These are phyloP conservation scores for Drosophila multiciliata DNA, from an alignment of 2,888 invertebrate genomes.

Conservation along the genomic window DNA sequence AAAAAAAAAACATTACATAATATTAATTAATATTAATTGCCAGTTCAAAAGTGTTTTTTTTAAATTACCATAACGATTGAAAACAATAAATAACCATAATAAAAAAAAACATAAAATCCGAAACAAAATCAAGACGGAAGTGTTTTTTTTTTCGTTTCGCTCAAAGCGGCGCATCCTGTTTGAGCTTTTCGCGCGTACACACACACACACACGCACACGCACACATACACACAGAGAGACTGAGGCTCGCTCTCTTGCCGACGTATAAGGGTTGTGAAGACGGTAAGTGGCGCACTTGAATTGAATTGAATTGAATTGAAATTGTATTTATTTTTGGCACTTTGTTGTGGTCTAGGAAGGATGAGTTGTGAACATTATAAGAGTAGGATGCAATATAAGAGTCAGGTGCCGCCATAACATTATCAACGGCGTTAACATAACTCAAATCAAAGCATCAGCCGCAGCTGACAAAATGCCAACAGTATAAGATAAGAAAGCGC, in stretches of 20 bases:
- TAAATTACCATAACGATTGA: slow-evolving; percentile 25
- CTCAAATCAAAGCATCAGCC: not conserved
- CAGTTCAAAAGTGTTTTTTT: slow-evolving; percentile 29
- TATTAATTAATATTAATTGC: slow-evolving; percentile 21
- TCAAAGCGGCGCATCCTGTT: slow-evolving; percentile 69
- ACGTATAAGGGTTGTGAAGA: slow-evolving; percentile 48
- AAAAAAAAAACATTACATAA: slow-evolving; percentile 26
- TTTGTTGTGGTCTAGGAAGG: slow-evolving; percentile 3
- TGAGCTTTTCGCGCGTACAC: slow-evolving; percentile 45
- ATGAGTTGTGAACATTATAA: slow-evolving; percentile 23
- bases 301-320: slow-evolving; percentile 39
- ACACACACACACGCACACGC: slow-evolving; percentile 9
- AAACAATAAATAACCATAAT: slow-evolving; percentile 45
- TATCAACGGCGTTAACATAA: not conserved
- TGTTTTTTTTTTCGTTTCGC: slow-evolving; percentile 39
- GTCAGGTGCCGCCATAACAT: not conserved
- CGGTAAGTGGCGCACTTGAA: slow-evolving; percentile 44
- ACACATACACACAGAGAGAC: not conserved
- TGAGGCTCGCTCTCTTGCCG: slow-evolving; percentile 39
- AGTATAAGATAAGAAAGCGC: not conserved
- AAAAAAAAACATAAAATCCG: slow-evolving; percentile 22
- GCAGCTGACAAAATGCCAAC: not conserved
- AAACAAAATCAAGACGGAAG: slow-evolving; percentile 64
- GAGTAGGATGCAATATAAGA: slow-evolving; percentile 26
- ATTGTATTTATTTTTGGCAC: slow-evolving; percentile 14